Conservation (phyloP, 2,113 vertebrate genomes). For the Apaloderma vittatum region DNA sequence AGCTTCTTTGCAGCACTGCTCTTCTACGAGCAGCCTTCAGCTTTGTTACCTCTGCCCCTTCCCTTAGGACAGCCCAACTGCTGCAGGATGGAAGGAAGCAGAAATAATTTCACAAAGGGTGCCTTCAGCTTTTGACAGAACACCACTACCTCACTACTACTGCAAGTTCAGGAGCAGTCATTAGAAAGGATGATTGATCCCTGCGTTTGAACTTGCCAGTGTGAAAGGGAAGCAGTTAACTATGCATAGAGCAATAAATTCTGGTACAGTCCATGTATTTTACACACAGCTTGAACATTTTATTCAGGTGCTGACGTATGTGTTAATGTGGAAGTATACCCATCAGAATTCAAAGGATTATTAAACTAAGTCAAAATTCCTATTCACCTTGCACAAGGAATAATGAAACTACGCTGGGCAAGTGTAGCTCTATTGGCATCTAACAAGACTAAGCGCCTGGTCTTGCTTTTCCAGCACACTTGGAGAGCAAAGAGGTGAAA, state of each 20-base stretch:
- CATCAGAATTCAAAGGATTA: not conserved
- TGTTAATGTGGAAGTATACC: not conserved
- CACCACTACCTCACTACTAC: too few relatives aligned
- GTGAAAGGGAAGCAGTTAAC: not conserved
- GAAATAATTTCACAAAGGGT: not conserved
- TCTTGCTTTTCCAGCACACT: not conserved
- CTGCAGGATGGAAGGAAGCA: not conserved
- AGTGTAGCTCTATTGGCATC: not conserved
- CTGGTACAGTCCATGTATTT: not conserved
- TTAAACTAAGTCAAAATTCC: not conserved
- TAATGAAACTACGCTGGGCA: not conserved
- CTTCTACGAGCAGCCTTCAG: not conserved
- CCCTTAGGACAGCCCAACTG: rapidly evolving
- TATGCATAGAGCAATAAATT: not conserved
- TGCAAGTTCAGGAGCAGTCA: not conserved
- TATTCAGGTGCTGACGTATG: not conserved
- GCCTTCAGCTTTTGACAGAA: not conserved
- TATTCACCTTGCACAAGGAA: not conserved
- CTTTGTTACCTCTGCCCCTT: not conserved
- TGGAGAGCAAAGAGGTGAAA: not conserved
- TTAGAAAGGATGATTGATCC: not conserved
- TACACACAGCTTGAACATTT: not conserved
- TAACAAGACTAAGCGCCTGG: not conserved
- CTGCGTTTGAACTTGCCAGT: not conserved
- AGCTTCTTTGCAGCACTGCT: not conserved